Base-by-base conservation (phyloP, 2,113 vertebrate species). In the Meleagris gallopavo region DNA sequence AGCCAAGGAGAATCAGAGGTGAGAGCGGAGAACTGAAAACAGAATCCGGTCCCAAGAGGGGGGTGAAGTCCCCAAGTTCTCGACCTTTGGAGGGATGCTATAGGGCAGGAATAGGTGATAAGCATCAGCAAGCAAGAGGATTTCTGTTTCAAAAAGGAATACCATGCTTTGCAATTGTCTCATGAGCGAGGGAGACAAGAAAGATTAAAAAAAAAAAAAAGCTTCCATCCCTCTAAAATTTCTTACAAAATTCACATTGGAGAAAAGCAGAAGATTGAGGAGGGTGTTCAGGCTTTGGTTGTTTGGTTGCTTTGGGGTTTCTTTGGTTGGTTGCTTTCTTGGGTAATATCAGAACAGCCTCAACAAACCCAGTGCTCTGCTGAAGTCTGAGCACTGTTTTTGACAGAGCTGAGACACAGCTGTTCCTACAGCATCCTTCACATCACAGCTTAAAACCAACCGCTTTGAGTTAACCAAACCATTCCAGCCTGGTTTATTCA, bases 1-100 rank as follows among this genome's bases (percentile, higher is more conserved):
- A 79, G 83, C 71, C 72, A 86, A 41, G 17, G 48, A 69, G 70
- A 94, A 74, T 6, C 92, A 88, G 61, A 96, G 96, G 97, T 97
- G 84, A 97, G 96, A 5, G 1, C 19, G 52, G 34, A 8, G 43
- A 38, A 46, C 7, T 0, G 40, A 12, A 22, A 14, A 20, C 27
- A 54, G 52, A 19, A 13, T 3, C 41, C 29, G 73, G 38, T 36
- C 0, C 17, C 17, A 41, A 11, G 10, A 19, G 34, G 75, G 50
- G 65, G 46, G 8, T 6, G 54, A 41, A 45, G 30, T 27, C 6
- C 22, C 8, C 13, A 1, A 3, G 38, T 0, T 40, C 25, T 29
- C 7, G 2, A 34, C 2, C 21, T 21, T 1, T 2, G 14, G 38
- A 48, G 48, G 88, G 12, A 8, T 1, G 1, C 6, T 54, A 58